phyloP scores from a whole-genome alignment of 2,113 vertebrate genomes.

The Scartelaos histophorus region DNA sequence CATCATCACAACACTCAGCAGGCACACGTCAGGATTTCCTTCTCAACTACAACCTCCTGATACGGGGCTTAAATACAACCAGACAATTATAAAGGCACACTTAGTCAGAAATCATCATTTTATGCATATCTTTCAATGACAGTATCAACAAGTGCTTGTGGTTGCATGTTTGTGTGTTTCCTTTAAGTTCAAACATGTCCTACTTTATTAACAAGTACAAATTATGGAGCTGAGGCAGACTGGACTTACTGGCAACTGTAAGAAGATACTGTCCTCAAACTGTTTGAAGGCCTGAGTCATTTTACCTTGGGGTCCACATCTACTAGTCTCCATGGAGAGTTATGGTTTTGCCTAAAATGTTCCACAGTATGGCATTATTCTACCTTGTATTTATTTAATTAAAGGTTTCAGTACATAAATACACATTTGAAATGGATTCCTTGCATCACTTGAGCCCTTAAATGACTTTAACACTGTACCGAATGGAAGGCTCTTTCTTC shows the following conservation, averaged over 20 bases:
- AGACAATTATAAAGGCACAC: neutral
- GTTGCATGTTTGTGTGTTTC: too few species aligned
- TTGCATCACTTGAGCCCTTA: too few species aligned
- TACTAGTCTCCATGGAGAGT: neutral
- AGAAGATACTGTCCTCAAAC: too few species aligned
- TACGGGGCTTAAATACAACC: neutral
- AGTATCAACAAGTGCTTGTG: neutral
- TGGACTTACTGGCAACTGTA: too few species aligned
- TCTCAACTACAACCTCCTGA: neutral
- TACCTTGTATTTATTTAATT: neutral
- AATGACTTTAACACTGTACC: too few species aligned
- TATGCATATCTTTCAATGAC: neutral
- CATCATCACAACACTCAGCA: conserved; percentile 12
- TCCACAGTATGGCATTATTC: neutral
- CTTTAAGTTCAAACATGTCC: too few species aligned
- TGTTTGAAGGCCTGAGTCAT: too few species aligned
- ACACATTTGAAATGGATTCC: too few species aligned
- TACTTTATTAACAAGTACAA: too few species aligned
- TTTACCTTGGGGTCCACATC: neutral
- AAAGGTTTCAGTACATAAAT: too few species aligned
- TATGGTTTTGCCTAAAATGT: too few species aligned
- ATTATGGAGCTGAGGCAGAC: too few species aligned
- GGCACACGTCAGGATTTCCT: neutral
- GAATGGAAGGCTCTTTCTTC: neutral
- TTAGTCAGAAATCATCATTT: neutral